Base-by-base conservation (phyloP, 23 tunicate species). In the Styela clava region DNA sequence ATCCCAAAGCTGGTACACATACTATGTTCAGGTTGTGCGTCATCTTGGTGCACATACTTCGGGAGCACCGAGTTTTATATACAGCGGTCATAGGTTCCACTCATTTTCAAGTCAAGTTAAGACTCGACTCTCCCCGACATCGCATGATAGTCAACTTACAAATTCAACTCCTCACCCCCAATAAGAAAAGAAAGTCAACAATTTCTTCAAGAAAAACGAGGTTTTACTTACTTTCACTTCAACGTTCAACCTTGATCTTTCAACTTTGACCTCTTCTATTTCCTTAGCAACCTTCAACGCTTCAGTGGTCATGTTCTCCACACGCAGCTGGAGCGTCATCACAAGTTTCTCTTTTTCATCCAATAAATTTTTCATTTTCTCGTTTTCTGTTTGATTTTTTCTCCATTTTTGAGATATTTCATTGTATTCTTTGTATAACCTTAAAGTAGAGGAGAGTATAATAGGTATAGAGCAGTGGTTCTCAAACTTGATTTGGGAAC, bases 321-420 rank as follows among this genome's bases (percentile, higher is more conserved):
- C 70, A 62, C 81, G 84, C 26, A 78, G 87, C 21, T 87, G 87
- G 20, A 91, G 63, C 62, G 79, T 89, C 82, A 83, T 52, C n/a
- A 79, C 67, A 25, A 81, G 52, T 28, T 77, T 78, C 27, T 91
- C 90, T 35, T 86, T 78, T 34, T 85, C 97, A 51, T 82, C 87
- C 31, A 80, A 82, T 33, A 85, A 31, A 9, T 77, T 52, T n/a
- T 82, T 84, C 31, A 78, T 25, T 2, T 78, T 79, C 25, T 91
- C 97, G 69, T 83, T 74, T 52, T 91, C 89, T 33, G 64, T 67
- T 69, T 86, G 62, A 5, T 68, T 35, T 24, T 63, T 83, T 52
- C 69, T 77, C 33, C 73, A 31, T 34, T 82, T 52, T 30, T 33
- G 25, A 22, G 77, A 34, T 1, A 72, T 2, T 18, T 86, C 90